Percentiles rank a stretch among this genome's conserved stretches.
Conservation (phyloP, 2,113 vertebrate species). For the Peromyscus maniculatus region DNA sequence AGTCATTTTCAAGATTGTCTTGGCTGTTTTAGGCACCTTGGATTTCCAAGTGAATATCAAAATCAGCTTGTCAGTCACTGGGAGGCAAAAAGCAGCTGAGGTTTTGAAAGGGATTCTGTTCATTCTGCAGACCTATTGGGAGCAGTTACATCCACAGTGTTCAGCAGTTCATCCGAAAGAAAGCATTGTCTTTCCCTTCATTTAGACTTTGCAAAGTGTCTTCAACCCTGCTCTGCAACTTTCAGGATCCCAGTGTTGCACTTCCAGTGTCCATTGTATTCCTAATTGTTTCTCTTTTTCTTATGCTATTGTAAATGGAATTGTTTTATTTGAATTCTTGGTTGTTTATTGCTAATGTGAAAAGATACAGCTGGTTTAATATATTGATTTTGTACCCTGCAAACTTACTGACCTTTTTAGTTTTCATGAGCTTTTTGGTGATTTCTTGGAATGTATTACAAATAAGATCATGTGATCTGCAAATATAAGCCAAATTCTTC, state of each 20-base stretch:
- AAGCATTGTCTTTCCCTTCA: background rate
- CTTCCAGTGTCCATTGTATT: background rate
- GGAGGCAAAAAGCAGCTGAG: background rate
- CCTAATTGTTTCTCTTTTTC: background rate
- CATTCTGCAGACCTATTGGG: background rate
- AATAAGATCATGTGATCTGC: background rate
- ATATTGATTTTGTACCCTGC: background rate
- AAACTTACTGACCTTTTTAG: background rate
- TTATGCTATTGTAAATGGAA: background rate
- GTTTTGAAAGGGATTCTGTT: background rate
- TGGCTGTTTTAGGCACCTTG: background rate
- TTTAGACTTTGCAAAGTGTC: background rate
- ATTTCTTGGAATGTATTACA: background rate
- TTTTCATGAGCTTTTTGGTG: background rate
- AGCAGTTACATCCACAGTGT: background rate
- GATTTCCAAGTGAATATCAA: background rate
- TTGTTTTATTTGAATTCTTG: background rate
- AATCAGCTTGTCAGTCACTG: background rate
- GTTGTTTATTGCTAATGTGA: background rate
- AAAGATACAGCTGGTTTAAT: background rate
- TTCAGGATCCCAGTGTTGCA: background rate
- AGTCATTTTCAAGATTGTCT: constrained; percentile 9
- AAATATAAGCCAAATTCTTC: background rate
- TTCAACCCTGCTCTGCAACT: background rate
- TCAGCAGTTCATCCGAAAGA: background rate